Conservation (phyloP, 2,888 invertebrate genomes). For the Polyploca ridens region DNA sequence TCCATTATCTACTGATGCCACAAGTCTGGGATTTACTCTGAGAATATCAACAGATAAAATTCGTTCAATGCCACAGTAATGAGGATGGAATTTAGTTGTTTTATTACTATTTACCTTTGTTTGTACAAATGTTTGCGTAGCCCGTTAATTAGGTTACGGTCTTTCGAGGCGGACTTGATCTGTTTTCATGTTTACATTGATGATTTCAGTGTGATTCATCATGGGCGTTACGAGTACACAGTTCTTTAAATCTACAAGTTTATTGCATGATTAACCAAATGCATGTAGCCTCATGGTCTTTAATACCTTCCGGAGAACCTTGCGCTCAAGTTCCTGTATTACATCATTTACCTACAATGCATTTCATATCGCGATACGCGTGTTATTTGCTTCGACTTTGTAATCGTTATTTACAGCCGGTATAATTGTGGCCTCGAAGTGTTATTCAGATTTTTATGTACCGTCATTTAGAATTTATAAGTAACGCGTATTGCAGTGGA, state of each 20-base stretch:
- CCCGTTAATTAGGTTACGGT: slow-evolving; percentile 39
- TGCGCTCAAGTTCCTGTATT: slow-evolving; percentile 75
- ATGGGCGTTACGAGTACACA: slow-evolving; percentile 9
- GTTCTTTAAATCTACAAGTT: slow-evolving; percentile 25
- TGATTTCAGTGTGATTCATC: slow-evolving; percentile 32
- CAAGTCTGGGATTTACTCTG: neutral
- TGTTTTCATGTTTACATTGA: slow-evolving; percentile 4
- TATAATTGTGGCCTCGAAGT: neutral
- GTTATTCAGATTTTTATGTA: neutral
- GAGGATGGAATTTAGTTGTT: slow-evolving; percentile 1
- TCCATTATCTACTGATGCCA: neutral
- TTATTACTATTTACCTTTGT: slow-evolving; percentile 26
- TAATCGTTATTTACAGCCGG: slow-evolving; percentile 21
- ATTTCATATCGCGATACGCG: slow-evolving; percentile 50
- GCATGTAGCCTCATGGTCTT: slow-evolving; percentile 66
- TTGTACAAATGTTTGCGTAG: slow-evolving; percentile 33
- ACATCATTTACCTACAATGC: slow-evolving; percentile 74
- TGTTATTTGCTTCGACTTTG: slow-evolving; percentile 59
- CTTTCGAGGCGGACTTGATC: slow-evolving; percentile 11
- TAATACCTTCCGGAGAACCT: slow-evolving; percentile 77
- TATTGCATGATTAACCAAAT: slow-evolving; percentile 53
- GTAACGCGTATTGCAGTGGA: slow-evolving; percentile 50
- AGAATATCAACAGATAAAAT: neutral
- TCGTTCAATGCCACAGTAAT: neutral
- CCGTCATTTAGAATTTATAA: slow-evolving; percentile 10